Evolutionary conservation across 1,140 invertebrate genomes (phyloP).

Genomic region (Leptinotarsa defecta): DNA sequence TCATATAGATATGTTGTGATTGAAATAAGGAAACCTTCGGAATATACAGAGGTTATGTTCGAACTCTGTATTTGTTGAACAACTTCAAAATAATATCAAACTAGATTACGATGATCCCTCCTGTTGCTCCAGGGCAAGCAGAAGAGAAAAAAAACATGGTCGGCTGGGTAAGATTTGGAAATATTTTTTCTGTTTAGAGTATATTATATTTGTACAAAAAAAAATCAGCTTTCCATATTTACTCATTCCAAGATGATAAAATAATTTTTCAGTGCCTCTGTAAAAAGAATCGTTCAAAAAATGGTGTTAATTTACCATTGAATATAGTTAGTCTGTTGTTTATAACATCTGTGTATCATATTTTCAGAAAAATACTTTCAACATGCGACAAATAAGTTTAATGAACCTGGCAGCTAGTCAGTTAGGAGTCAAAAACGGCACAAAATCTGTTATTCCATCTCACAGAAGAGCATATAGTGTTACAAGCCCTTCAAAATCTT

Average conservation of each 20-base stretch:
- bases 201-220: background rate
- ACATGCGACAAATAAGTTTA: constrained; percentile 66
- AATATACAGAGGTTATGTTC: background rate
- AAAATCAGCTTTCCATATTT: too few species aligned
- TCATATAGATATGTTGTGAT: too few species aligned
- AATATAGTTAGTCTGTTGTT: background rate
- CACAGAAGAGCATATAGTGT: constrained; percentile 52
- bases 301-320: too few species aligned
- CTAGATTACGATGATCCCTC: constrained; percentile 53
- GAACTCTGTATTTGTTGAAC: background rate
- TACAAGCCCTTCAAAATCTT: constrained; percentile 69
- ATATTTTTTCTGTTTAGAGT: constrained; percentile 20
- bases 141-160: constrained; percentile 54
- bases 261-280: too few species aligned
- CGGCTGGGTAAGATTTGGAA: constrained; percentile 49
- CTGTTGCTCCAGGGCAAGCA: constrained; percentile 52
- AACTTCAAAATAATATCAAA: constrained; percentile 13
- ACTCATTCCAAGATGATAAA: too few species aligned
- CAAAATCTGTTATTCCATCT: constrained; percentile 58
- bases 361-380: constrained; percentile 63
- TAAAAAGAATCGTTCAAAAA: too few species aligned
- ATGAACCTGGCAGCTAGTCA: constrained; percentile 65
- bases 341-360: too few species aligned
- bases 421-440: constrained; percentile 58
- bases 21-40: too few species aligned